These are phyloP conservation scores for Drosophila acutilabella DNA, from an alignment of 2,888 invertebrate species.

Conservation along the genomic window DNA sequence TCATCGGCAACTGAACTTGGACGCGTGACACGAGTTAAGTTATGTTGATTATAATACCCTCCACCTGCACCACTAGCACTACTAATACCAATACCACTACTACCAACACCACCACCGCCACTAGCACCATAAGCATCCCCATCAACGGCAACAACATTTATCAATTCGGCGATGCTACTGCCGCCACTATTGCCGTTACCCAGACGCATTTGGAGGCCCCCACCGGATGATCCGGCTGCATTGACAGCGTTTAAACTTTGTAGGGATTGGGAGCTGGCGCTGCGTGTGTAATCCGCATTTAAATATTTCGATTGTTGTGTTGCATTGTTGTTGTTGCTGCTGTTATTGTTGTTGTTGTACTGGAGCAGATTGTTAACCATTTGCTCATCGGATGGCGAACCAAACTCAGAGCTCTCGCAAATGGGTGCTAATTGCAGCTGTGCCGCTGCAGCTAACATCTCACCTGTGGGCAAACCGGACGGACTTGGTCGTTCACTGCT, in stretches of 20 bases:
- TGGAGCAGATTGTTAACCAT: slow-evolving; percentile 74
- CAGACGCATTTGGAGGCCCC: slow-evolving; percentile 53
- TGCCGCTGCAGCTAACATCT: slow-evolving; percentile 84
- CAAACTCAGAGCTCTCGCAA: slow-evolving; percentile 85
- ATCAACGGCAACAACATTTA: slow-evolving; percentile 43
- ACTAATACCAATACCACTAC: slow-evolving; percentile 43
- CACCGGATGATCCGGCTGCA: slow-evolving; percentile 29
- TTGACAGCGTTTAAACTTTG: slow-evolving; percentile 66
- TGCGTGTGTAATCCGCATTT: slow-evolving; percentile 78
- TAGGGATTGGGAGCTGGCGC: slow-evolving; percentile 82
- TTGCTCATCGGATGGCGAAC: slow-evolving; percentile 85
- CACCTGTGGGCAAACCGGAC: slow-evolving; percentile 86
- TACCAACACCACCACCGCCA: slow-evolving; percentile 43
- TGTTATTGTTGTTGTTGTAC: slow-evolving; percentile 66
- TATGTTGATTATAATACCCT: slow-evolving; percentile 38
- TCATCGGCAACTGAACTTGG: slow-evolving; percentile 70
- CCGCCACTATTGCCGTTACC: slow-evolving; percentile 72
- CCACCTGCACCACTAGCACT: slow-evolving; percentile 43
- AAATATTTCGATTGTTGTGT: slow-evolving; percentile 67
- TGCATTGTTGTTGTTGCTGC: slow-evolving; percentile 61
- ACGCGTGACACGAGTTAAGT: slow-evolving; percentile 32
- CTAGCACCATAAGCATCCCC: slow-evolving; percentile 45
- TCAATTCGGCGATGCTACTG: slow-evolving; percentile 55
- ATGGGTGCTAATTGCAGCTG: slow-evolving; percentile 85
- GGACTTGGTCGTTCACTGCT: slow-evolving; percentile 88